Evolutionary conservation across 2,888 invertebrate genomes (phyloP), one percentile per base, ranked within the genome.

Genomic region (Neria commutata): DNA sequence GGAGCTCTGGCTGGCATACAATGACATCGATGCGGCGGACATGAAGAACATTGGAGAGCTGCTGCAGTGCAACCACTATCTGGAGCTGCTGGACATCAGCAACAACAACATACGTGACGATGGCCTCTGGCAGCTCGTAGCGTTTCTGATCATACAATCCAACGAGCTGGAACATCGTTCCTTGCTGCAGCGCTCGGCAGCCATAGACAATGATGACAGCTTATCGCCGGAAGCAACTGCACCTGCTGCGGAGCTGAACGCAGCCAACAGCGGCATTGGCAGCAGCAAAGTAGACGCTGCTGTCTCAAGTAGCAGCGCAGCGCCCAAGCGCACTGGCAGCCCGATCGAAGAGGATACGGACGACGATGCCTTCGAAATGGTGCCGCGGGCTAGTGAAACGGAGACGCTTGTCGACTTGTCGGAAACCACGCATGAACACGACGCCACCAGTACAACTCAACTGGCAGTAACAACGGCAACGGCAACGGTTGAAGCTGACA

Each of bases 1-100:
- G 60, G 94, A 95, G 82, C 84, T 95, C 51, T 90, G 93, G 74
- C 83, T 95, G 61, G 91, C 92, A 45, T 91, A 94, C 81, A 95
- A 95, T 78, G 84, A 87, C 61, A 84, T 95, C 65, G 85, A 86
- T 52, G 83, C 87, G 24, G 83, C 85, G 25, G 95, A 95, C 83
- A 94, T 93, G 14, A 85, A 87, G 58, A 91, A 92, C 69, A 83
- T 95, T 19, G 91, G 88, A 45, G 87, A 89, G 51, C 83, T 95
- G 71, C 84, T 95, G 61, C 86, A 87, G 64, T 85, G 86, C 72
- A 95, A 95, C 82, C 85, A 86, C 55, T 85, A 87, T 53, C 84
- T 95, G 67, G 90, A 92, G 74, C 83, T 94, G 62, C 83, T 95
- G 37, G 95, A 95, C 78, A 85, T 95, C 55, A 89, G 94, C 83